Evolutionary conservation across 2,113 vertebrate species (phyloP), one percentile per base, ranked within the genome.

Genomic region (Cacatua alba): DNA sequence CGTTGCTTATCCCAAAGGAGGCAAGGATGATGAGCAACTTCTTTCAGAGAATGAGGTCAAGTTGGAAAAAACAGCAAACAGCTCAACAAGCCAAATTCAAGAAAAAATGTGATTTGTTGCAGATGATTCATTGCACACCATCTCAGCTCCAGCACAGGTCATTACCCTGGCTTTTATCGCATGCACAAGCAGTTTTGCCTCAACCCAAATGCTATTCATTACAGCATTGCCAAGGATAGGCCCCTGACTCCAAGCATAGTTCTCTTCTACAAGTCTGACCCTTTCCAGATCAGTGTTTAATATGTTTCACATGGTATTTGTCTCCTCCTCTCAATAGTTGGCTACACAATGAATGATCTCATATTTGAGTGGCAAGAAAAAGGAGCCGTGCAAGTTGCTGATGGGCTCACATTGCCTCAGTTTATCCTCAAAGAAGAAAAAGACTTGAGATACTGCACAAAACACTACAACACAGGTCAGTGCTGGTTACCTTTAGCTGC

Each of bases 341-440:
- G 99, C 69, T 99, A 99, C 96, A 99, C 99, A 21, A 99, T 99
- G 99, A 99, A 99, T 13, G 99, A 99, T 94, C 99, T 99, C 90
- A 99, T 99, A 97, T 99, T 99, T 88, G 99, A 99, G 97, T 99
- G 99, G 99, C 99, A 99, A 60, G 99, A 99, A 95, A 99, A 99
- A 85, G 99, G 99, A 90, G 99, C 99, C 0, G 99, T 99, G 92
- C 99, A 99, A 97, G 98, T 99, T 75, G 99, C 99, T 17, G 99
- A 99, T 0, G 99, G 99, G n/a, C 97, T 99, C 93, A 99, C 99
- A 5, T 94, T 99, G 97, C 99, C 99, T 92, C 99, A 99, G 98
- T 99, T 99, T 97, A 98, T 99, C 83, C 98, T 99, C 71, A 99
- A 99, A 91, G 99, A 99, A 95, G 99, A 99, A 97, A 99, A 99